Evolutionary conservation across 2,888 invertebrate genomes (phyloP).

Genomic region (Drosophila stalkeri): DNA sequence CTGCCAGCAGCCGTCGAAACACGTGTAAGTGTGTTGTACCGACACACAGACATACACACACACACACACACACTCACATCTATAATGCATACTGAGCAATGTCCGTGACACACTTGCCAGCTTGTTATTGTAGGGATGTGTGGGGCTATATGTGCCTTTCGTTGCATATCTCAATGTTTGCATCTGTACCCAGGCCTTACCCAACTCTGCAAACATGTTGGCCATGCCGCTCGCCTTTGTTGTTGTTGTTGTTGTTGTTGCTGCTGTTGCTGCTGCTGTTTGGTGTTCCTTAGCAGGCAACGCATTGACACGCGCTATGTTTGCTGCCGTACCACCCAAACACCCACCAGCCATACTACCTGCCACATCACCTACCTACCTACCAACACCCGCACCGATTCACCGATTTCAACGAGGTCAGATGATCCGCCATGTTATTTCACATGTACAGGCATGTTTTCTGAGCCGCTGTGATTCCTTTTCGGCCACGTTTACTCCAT

Average conservation of each 20-base stretch:
- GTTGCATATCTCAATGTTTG: constrained; percentile 77
- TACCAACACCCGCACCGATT: background rate
- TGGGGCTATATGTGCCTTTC: constrained; percentile 53
- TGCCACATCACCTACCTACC: background rate
- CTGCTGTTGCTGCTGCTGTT: constrained; percentile 3
- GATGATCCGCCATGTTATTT: constrained; percentile 43
- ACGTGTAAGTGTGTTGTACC: constrained; percentile 69
- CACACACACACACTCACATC: constrained; percentile 20
- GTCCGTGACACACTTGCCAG: constrained; percentile 76
- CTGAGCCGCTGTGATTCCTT: constrained; percentile 46
- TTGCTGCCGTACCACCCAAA: constrained; percentile 18
- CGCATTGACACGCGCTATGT: constrained; percentile 74
- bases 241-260: constrained; percentile 15
- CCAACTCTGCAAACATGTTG: constrained; percentile 60
- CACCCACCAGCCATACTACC: background rate
- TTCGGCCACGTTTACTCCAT: constrained; percentile 67
- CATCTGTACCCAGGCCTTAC: constrained; percentile 60
- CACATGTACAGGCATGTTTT: constrained; percentile 35
- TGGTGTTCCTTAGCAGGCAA: constrained; percentile 39
- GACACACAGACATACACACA: constrained; percentile 33
- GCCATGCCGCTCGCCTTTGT: constrained; percentile 19
- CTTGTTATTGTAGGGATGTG: constrained; percentile 19
- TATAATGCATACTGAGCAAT: constrained; percentile 53
- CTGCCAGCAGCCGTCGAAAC: constrained; percentile 44
- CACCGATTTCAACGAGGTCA: constrained; percentile 60